These are phyloP conservation scores for Rambutsinella grinnellia DNA, from an alignment of 2,888 invertebrate genomes.

Conservation along the genomic window DNA sequence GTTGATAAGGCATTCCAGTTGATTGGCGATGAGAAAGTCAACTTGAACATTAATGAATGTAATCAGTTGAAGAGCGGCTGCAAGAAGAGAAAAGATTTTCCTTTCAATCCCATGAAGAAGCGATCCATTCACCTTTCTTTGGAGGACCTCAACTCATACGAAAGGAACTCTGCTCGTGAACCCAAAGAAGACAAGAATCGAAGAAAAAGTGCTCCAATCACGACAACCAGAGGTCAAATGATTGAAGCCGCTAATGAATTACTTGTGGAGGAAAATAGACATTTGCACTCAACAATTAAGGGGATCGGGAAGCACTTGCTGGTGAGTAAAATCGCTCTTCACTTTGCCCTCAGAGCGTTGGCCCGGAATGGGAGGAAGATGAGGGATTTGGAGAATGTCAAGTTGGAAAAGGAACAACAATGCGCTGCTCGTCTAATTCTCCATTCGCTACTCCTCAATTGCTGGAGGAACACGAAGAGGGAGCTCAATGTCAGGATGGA, in stretches of 20 bases:
- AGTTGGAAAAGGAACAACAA: slow-evolving; percentile 33
- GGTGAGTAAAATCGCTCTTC: slow-evolving; percentile 24
- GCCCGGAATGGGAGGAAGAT: slow-evolving; percentile 19
- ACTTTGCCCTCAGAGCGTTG: slow-evolving; percentile 46
- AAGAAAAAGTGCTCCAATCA: slow-evolving; percentile 19
- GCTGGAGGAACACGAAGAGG: slow-evolving; percentile 49
- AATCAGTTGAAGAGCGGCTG: neutral
- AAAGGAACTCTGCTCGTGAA: neutral
- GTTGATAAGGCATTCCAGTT: neutral
- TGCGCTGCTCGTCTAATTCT: slow-evolving; percentile 58
- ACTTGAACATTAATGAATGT: neutral
- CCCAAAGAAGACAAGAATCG: neutral
- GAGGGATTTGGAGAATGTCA: neutral
- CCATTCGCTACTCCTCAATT: slow-evolving; percentile 54
- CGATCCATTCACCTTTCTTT: slow-evolving; percentile 21
- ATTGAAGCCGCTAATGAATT: slow-evolving; percentile 27
- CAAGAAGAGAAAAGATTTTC: neutral
- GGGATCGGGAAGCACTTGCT: slow-evolving; percentile 3
- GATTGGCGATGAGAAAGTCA: neutral
- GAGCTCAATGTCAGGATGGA: slow-evolving; percentile 41
- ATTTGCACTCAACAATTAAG: slow-evolving; percentile 1
- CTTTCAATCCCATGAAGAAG: too few relatives aligned
- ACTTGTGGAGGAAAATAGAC: slow-evolving; percentile 36
- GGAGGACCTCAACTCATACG: slow-evolving; percentile 9
- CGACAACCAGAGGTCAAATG: slow-evolving; percentile 9